These are phyloP conservation scores for Plagiodera versicolora DNA, from an alignment of 2,888 invertebrate genomes.

Conservation along the genomic window DNA sequence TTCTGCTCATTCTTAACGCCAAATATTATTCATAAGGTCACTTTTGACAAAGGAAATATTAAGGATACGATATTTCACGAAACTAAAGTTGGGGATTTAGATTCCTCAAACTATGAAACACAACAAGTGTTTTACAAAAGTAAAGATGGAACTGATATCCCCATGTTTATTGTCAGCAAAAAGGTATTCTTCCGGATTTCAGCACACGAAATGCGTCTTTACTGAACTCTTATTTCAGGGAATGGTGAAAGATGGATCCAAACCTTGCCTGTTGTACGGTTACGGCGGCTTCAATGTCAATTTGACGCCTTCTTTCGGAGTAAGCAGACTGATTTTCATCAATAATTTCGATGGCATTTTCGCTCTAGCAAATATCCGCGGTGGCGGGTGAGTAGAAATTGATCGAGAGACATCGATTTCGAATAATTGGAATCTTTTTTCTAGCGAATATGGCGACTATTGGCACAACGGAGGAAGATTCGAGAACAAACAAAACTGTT, in stretches of 20 bases:
- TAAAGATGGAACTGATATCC: conserved; percentile 91
- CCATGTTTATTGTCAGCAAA: conserved; percentile 91
- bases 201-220: not conserved
- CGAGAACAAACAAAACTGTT: conserved; percentile 94
- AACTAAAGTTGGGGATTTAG: conserved; percentile 82
- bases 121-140: conserved; percentile 90
- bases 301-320: conserved; percentile 86
- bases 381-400: conserved; percentile 92
- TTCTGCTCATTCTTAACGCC: conserved; percentile 95
- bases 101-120: conserved; percentile 76
- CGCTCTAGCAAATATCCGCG: conserved; percentile 92
- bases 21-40: conserved; percentile 81
- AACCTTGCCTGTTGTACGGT: conserved; percentile 88
- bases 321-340: conserved; percentile 84
- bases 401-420: too few relatives aligned
- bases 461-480: conserved; percentile 95
- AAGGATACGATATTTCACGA: conserved; percentile 75
- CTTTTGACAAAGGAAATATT: conserved; percentile 63
- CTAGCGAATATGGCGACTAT: conserved; percentile 92
- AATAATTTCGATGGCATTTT: conserved; percentile 86
- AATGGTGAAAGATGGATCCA: conserved; percentile 66
- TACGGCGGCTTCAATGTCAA: conserved; percentile 97
- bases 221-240: conserved; percentile 57
- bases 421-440: conserved; percentile 17
- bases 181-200: conserved; percentile 62